phyloP scores from a whole-genome alignment of 2,888 invertebrate species.

The Mechanitis mazaeus region DNA sequence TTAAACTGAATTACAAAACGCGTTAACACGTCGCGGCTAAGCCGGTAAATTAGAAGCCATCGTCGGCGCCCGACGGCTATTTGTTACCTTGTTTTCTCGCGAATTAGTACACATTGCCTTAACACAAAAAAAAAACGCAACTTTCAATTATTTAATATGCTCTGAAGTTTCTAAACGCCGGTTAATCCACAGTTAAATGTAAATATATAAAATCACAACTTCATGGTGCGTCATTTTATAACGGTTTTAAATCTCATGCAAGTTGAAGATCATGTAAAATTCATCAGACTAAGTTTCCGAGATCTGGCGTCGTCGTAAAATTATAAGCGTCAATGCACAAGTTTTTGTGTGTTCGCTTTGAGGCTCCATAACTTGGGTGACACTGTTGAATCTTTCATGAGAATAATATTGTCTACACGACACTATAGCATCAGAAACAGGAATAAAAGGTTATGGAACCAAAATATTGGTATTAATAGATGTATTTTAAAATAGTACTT shows the following conservation, averaged over 20 bases:
- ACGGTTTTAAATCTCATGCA: constrained; percentile 10
- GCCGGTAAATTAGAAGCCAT: constrained; percentile 34
- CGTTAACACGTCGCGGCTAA: constrained; percentile 30
- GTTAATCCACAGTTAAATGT: not conserved
- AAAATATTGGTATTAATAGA: not conserved
- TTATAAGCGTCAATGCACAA: constrained; percentile 22
- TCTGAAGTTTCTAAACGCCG: constrained; percentile 6
- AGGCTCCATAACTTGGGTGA: constrained; percentile 45
- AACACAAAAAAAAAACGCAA: constrained; percentile 1
- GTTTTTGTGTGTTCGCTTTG: constrained; percentile 37
- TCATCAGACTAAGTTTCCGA: constrained; percentile 33
- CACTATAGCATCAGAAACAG: not conserved
- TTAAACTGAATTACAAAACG: constrained; percentile 32
- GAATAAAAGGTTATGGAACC: not conserved
- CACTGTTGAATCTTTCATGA: constrained; percentile 60
- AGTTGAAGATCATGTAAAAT: constrained; percentile 29
- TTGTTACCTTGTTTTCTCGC: constrained; percentile 24
- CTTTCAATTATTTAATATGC: constrained; percentile 12
- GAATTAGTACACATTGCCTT: constrained; percentile 21
- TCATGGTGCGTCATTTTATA: constrained; percentile 16
- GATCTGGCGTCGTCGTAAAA: constrained; percentile 36
- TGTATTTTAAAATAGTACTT: too few species aligned
- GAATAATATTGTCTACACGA: constrained; percentile 40
- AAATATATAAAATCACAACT: constrained; percentile 5
- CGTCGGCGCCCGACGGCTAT: constrained; percentile 16